A percentile compares a stretch with the other conserved stretches of the same genome.
Conservation (phyloP, 2,888 invertebrate species). For the Anaspis maculata region DNA sequence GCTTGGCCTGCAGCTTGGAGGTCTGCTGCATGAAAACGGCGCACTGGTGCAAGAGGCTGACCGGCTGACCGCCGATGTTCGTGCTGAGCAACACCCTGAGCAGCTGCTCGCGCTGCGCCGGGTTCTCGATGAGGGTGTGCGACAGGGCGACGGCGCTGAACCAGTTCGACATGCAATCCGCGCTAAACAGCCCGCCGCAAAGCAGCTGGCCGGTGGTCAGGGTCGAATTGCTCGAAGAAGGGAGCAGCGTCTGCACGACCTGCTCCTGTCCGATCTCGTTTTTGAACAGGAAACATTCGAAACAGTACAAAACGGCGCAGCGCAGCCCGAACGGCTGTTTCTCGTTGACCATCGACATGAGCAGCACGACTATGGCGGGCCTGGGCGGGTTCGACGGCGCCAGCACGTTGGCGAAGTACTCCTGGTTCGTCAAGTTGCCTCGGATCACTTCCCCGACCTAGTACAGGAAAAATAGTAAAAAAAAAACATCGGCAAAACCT, state of each 20-base stretch:
- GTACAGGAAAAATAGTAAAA: too few relatives aligned
- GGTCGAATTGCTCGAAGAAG: constrained; percentile 62
- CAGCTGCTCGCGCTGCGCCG: constrained; percentile 79
- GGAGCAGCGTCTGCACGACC: constrained; percentile 86
- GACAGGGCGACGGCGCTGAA: constrained; percentile 87
- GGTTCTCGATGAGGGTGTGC: constrained; percentile 82
- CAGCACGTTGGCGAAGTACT: constrained; percentile 80
- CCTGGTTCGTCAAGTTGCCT: constrained; percentile 85
- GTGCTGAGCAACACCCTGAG: constrained; percentile 85
- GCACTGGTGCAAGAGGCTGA: constrained; percentile 85
- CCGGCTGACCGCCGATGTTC: constrained; percentile 73
- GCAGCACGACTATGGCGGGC: constrained; percentile 85
- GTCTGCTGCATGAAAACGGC: constrained; percentile 76
- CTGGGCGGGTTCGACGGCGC: constrained; percentile 91
- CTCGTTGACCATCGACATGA: constrained; percentile 99
- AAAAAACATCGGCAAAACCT: too few relatives aligned
- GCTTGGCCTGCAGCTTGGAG: constrained; percentile 70
- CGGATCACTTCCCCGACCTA: constrained; percentile 86
- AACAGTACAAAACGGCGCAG: constrained; percentile 94
- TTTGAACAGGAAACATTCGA: constrained; percentile 90
- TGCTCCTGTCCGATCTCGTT: constrained; percentile 84
- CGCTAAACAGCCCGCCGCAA: constrained; percentile 85
- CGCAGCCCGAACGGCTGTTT: constrained; percentile 85
- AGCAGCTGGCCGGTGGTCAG: constrained; percentile 80
- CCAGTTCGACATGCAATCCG: constrained; percentile 89